A percentile compares a stretch with the other conserved stretches of the same genome.
These are phyloP conservation scores for Macrotis lagotis DNA, from an alignment of 2,113 vertebrate genomes.

Conservation along the genomic window DNA sequence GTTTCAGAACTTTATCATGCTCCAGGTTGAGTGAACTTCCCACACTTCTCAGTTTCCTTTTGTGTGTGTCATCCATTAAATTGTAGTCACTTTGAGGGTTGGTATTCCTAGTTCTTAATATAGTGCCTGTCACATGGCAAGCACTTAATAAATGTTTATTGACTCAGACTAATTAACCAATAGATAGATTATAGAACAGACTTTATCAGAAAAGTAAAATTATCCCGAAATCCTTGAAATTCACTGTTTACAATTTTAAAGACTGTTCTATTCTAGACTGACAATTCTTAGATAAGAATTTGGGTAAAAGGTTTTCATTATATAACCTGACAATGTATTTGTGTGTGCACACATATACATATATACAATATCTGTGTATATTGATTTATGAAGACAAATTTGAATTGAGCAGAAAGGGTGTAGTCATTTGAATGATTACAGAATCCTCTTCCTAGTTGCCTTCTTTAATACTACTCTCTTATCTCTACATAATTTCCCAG, in stretches of 20 bases:
- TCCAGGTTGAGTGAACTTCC: not conserved
- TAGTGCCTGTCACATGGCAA: not conserved
- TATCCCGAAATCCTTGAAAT: not conserved
- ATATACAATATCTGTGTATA: not conserved
- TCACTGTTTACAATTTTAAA: not conserved
- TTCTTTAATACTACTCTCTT: not conserved
- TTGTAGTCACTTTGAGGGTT: not conserved
- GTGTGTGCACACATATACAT: no score
- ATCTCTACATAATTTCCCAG: not conserved
- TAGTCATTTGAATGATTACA: not conserved
- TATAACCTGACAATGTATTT: not conserved
- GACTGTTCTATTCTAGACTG: not conserved
- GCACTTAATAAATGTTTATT: not conserved
- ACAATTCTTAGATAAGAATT: not conserved
- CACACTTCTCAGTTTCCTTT: not conserved
- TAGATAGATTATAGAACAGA: not conserved
- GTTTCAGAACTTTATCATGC: not conserved
- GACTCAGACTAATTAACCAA: not conserved
- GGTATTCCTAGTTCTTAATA: not conserved
- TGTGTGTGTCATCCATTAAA: not conserved
- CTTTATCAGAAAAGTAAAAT: not conserved
- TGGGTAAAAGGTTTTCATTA: not conserved
- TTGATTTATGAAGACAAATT: not conserved
- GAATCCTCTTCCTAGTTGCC: not conserved
- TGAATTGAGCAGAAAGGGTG: not conserved